A percentile compares a stretch with the other conserved stretches of the same genome.
Conservation (phyloP, 2,888 invertebrate species). For the Heteromurus nitidus region DNA sequence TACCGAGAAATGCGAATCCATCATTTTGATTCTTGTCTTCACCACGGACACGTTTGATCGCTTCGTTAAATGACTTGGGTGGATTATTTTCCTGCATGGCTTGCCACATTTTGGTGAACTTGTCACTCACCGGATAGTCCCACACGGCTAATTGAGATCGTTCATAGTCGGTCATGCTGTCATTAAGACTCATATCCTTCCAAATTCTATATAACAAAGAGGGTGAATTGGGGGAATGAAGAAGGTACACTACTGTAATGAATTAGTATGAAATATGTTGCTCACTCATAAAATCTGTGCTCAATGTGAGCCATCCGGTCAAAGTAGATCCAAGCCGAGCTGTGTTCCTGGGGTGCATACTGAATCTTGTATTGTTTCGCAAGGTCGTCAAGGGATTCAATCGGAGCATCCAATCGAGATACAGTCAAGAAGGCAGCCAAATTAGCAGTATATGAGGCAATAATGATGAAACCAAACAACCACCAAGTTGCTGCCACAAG, state of each 20-base stretch:
- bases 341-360: slow-evolving; percentile 92
- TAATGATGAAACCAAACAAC: slow-evolving; percentile 99
- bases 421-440: slow-evolving; percentile 97
- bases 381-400: slow-evolving; percentile 94
- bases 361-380: slow-evolving; percentile 97
- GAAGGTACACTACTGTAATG: not conserved
- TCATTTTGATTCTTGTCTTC: slow-evolving; percentile 82
- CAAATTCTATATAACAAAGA: slow-evolving; percentile 88
- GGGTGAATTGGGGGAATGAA: too few species aligned
- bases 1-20: slow-evolving; percentile 92
- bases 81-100: slow-evolving; percentile 92
- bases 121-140: slow-evolving; percentile 99
- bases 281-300: slow-evolving; percentile 93
- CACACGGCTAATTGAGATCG: slow-evolving; percentile 96
- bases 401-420: slow-evolving; percentile 92
- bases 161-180: slow-evolving; percentile 91
- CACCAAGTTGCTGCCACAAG: slow-evolving; percentile 99
- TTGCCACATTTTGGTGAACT: slow-evolving; percentile 99
- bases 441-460: slow-evolving; percentile 98
- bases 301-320: slow-evolving; percentile 97
- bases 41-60: slow-evolving; percentile 82
- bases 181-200: slow-evolving; percentile 98
- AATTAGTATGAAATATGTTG: not conserved
- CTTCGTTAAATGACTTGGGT: slow-evolving; percentile 87
- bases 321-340: slow-evolving; percentile 94